phyloP scores from a whole-genome alignment of 2,888 invertebrate genomes.

The Xestia sexstrigata region DNA sequence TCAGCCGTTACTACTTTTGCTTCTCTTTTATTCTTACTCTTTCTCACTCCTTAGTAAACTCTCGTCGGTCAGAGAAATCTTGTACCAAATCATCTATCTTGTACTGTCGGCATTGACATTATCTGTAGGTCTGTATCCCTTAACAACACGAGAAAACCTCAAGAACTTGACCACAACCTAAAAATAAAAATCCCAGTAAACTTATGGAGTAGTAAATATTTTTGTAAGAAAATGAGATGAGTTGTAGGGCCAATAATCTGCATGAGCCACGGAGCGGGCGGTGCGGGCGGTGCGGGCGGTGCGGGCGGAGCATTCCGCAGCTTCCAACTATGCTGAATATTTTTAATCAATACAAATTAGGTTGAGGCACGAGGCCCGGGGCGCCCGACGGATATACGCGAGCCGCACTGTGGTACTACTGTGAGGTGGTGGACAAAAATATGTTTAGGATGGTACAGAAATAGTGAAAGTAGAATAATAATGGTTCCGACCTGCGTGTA shows the following conservation, averaged over 20 bases:
- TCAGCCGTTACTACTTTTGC: background rate
- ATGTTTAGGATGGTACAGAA: background rate
- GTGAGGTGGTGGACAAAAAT: slow-evolving; percentile 4
- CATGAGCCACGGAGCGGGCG: slow-evolving; percentile 70
- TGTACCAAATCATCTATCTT: background rate
- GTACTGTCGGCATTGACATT: background rate
- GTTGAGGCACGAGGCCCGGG: slow-evolving; percentile 82
- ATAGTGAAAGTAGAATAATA: background rate
- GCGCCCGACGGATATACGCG: slow-evolving; percentile 76
- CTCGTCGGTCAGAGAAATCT: background rate
- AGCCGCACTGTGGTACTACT: slow-evolving; percentile 69
- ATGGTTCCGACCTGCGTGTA: too few relatives aligned
- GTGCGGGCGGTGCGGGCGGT: slow-evolving; percentile 64
- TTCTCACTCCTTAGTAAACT: background rate
- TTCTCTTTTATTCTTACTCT: background rate
- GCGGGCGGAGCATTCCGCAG: slow-evolving; percentile 76
- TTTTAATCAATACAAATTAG: slow-evolving; percentile 91
- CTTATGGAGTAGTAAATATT: slow-evolving; percentile 66
- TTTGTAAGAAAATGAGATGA: slow-evolving; percentile 76
- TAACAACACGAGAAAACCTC: background rate
- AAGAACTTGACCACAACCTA: slow-evolving; percentile 1
- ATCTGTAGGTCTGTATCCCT: background rate
- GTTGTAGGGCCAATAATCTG: slow-evolving; percentile 76
- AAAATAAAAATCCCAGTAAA: slow-evolving; percentile 36
- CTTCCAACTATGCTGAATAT: slow-evolving; percentile 89